Evolutionary conservation across 1,140 invertebrate species (phyloP), one percentile per base, ranked within the genome.

Genomic region (Lineus longissimus): DNA sequence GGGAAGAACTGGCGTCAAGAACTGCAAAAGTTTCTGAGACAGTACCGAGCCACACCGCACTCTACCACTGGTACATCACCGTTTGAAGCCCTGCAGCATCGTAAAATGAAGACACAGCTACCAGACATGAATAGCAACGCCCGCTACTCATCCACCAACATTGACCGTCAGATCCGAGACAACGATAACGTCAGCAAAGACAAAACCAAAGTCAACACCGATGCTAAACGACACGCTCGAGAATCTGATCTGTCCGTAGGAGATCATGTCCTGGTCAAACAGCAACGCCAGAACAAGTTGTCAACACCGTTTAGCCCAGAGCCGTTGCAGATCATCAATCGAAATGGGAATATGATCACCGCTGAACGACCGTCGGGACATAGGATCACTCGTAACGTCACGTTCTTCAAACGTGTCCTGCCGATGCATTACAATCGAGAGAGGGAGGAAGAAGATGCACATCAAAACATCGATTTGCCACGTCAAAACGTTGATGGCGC

Each of bases 41-140:
- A 62, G 6, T 70, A 68, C 60, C 55, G 64, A 17, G 31, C 33
- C 33, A 47, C 47, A 17, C 27, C 64, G 13, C 67, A 69, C 41
- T 19, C 61, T 0, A 62, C 55, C 15, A 66, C 45, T 30, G 61
- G 64, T 11, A 36, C 66, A 36, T 59, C 59, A 29, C 70, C 66
- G 0, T 36, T 63, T 4, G 60, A 66, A 40, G 31, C 70, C n/a
- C n/a, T 73, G 27, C 70, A 68, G 45, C 45, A 51, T 13, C 47
- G 66, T 2, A 66, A 70, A 40, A 36, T 71, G 15, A 33, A 63
- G 31, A 69, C 67, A 7, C 69, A 69, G 61, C 2, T 70, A 33
- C 69, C 62, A 31, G 63, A 57, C 6, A 17, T 61, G 31, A 62
- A 25, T 51, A 9, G n/a, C n/a, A 6, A 19, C 47, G 25, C 25